A percentile compares a stretch with the other conserved stretches of the same genome.
These are phyloP conservation scores for Erebia epiphron DNA, from an alignment of 2,888 invertebrate genomes.

Conservation along the genomic window DNA sequence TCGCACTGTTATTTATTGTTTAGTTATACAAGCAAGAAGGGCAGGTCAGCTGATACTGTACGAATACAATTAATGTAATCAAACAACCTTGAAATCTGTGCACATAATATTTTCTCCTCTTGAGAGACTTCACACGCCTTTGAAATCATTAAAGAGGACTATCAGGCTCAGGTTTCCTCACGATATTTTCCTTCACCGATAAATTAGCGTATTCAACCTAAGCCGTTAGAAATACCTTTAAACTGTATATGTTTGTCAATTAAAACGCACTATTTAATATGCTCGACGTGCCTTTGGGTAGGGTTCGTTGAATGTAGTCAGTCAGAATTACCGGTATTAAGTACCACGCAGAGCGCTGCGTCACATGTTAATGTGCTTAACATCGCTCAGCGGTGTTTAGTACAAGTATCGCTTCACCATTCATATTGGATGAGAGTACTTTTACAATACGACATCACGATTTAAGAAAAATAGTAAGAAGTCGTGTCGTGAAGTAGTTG, in stretches of 20 bases:
- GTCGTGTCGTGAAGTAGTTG: too few relatives aligned
- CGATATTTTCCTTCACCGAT: not conserved
- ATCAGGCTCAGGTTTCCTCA: too few relatives aligned
- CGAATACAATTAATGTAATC: too few relatives aligned
- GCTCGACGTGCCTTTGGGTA: not conserved
- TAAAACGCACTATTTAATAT: not conserved
- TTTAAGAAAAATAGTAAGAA: not conserved
- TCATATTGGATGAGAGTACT: slow-evolving; percentile 14
- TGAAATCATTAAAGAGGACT: too few relatives aligned
- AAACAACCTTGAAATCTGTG: too few relatives aligned
- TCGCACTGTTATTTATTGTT: too few relatives aligned
- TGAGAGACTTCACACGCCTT: too few relatives aligned
- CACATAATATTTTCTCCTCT: too few relatives aligned
- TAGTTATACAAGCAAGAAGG: too few relatives aligned
- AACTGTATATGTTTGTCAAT: not conserved
- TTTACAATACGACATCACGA: slow-evolving; percentile 19
- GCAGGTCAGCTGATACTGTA: too few relatives aligned
- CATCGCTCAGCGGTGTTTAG: slow-evolving; percentile 26
- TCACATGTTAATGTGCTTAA: slow-evolving; percentile 48
- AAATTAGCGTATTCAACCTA: not conserved
- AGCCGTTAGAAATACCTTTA: not conserved
- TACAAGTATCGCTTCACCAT: slow-evolving; percentile 29
- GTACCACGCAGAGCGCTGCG: slow-evolving; percentile 19
- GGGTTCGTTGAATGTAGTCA: slow-evolving; percentile 16
- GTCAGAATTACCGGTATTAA: slow-evolving; percentile 20